Conservation (phyloP, 2,888 invertebrate species). For the Sisyra nigra region DNA sequence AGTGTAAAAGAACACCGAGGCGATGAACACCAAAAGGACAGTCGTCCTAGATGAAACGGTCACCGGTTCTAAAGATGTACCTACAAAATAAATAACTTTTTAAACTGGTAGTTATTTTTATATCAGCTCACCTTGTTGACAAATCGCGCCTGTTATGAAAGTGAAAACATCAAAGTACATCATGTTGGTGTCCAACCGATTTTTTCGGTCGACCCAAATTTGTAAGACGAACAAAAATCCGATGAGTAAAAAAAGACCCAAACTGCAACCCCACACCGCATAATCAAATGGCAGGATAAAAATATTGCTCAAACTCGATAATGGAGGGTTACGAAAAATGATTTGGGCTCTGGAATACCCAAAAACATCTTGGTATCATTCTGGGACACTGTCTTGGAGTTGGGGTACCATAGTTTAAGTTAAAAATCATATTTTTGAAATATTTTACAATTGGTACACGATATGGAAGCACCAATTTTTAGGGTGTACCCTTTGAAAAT, state of each 20-base stretch:
- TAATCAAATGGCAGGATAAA: constrained; percentile 39
- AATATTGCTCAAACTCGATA: constrained; percentile 42
- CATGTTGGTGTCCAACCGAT: constrained; percentile 15
- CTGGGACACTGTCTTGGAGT: too few species aligned
- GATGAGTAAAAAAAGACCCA: constrained; percentile 1
- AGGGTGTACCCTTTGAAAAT: too few species aligned
- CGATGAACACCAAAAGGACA: constrained; percentile 41
- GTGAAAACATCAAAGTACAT: constrained; percentile 30
- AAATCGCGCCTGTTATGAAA: constrained; percentile 38
- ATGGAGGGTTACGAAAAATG: constrained; percentile 42
- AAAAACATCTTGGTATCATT: too few species aligned
- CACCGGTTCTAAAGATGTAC: background rate
- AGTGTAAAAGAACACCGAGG: constrained; percentile 53
- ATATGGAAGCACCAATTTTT: too few species aligned
- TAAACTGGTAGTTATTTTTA: too few species aligned
- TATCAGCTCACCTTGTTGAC: constrained; percentile 46
- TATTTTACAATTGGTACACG: too few species aligned
- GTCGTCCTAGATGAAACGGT: constrained; percentile 34
- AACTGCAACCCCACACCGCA: constrained; percentile 35
- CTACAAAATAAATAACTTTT: background rate
- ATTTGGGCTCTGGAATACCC: constrained; percentile 29
- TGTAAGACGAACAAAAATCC: background rate
- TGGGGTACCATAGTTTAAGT: too few species aligned
- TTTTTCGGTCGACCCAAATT: background rate
- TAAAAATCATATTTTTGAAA: too few species aligned